Evolutionary conservation across 1,140 invertebrate species (phyloP).

Genomic region (Nylanderia fulva): DNA sequence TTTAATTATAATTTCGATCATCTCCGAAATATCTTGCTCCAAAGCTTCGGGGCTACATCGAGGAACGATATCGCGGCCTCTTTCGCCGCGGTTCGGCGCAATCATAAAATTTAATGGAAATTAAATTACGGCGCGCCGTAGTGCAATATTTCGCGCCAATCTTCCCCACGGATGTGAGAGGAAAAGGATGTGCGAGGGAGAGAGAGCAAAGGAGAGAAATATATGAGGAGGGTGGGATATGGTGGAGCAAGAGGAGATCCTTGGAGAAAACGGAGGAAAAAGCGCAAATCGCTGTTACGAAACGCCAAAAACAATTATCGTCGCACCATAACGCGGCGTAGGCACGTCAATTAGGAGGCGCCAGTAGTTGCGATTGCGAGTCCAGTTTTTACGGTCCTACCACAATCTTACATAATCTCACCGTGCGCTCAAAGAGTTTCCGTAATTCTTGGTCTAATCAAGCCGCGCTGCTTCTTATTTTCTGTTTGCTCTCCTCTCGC

Average conservation of each 20-base stretch:
- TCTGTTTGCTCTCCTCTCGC: background rate
- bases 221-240: background rate
- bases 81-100: slow-evolving; percentile 59
- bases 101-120: slow-evolving; percentile 72
- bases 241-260: background rate
- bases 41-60: slow-evolving; percentile 34
- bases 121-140: slow-evolving; percentile 65
- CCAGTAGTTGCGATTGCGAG: slow-evolving; percentile 70
- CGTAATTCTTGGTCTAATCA: slow-evolving; percentile 71
- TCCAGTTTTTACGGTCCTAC: slow-evolving; percentile 68
- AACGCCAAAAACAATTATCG: slow-evolving; percentile 73
- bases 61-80: slow-evolving; percentile 50
- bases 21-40: slow-evolving; percentile 11
- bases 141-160: slow-evolving; percentile 56
- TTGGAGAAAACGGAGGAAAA: slow-evolving; percentile 11
- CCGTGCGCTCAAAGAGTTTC: slow-evolving; percentile 59
- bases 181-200: background rate
- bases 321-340: slow-evolving; percentile 67
- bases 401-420: slow-evolving; percentile 67
- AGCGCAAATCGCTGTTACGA: slow-evolving; percentile 62
- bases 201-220: background rate
- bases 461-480: slow-evolving; percentile 4
- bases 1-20: slow-evolving; percentile 54
- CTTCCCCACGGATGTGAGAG: slow-evolving; percentile 21
- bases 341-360: slow-evolving; percentile 72